Conservation (phyloP, 2,888 invertebrate species). For the Argyra leucocephala region DNA sequence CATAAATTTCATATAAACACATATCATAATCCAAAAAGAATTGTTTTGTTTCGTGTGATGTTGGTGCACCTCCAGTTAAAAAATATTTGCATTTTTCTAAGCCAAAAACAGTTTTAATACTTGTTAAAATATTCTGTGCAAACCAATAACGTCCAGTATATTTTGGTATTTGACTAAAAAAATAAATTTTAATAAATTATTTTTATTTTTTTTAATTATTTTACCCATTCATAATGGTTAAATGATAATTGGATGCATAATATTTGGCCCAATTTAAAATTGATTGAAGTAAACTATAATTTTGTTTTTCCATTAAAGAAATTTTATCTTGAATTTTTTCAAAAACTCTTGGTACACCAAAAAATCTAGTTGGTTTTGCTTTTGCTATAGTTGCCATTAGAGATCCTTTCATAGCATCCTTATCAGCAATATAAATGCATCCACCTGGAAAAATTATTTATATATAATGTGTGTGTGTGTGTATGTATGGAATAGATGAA, state of each 20-base stretch:
- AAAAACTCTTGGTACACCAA: constrained; percentile 85
- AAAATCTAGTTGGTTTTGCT: constrained; percentile 69
- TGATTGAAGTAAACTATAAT: constrained; percentile 56
- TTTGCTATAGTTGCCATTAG: constrained; percentile 61
- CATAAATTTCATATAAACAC: constrained; percentile 70
- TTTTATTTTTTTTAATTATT: constrained; percentile 18
- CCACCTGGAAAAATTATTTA: constrained; percentile 24
- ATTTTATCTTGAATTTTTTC: constrained; percentile 87
- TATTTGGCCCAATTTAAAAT: constrained; percentile 59
- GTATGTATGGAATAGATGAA: constrained; percentile 30
- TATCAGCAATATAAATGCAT: constrained; percentile 70
- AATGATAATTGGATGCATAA: constrained; percentile 51
- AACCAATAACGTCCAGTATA: constrained; percentile 30
- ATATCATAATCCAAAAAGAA: constrained; percentile 80
- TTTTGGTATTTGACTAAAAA: background rate
- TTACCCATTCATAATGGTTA: constrained; percentile 50
- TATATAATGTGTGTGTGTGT: background rate
- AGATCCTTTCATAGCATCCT: constrained; percentile 75
- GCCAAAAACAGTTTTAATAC: constrained; percentile 65
- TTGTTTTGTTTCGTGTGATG: constrained; percentile 66
- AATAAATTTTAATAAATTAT: background rate
- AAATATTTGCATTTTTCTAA: constrained; percentile 59
- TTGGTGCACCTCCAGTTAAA: constrained; percentile 74
- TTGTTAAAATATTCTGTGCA: constrained; percentile 56
- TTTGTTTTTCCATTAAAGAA: constrained; percentile 57